Evolutionary conservation across 2,113 vertebrate species (phyloP), one percentile per base, ranked within the genome.

Genomic region (Lepus europaeus): DNA sequence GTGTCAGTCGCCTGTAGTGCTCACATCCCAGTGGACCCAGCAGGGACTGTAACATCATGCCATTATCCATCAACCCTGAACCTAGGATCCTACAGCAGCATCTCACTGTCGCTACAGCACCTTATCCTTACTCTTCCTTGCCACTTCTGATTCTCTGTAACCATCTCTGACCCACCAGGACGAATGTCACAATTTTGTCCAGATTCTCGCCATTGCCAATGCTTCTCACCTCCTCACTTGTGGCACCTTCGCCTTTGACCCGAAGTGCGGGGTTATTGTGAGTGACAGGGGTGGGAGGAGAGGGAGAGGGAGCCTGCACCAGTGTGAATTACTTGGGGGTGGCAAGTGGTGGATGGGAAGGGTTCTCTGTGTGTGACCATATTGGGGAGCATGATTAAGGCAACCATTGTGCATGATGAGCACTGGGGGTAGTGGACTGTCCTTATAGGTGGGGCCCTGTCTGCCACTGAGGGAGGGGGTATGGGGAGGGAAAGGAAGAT

Each of bases 221-320:
- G 97, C 98, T 13, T 98, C 98, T 73, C 98, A 97, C 39, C 97
- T 99, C 97, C 99, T 99, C 45, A 98, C 97, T 93, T 99, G 99
- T 89, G 99, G 99, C 88, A 99, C 99, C 92, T 99, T 99, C 56
- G 99, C 99, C 92, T 99, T 99, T 69, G 98, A 99, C 95, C 99
- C 99, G 17, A 99, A 99, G 96, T 99, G 99, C 97, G 98, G 98
- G 97, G 98, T 98, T 96, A 98, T 99, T 98, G 99, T 99, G 90
- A 98, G 99, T 98, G 97, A 87, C 20, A 11, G 90, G 85, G 78
- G 76, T 64, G 79, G 86, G 74, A 69, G 59, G 93, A 85, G 70
- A 78, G 95, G 93, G 91, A 97, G 88, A 89, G 90, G 89, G 91
- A 63, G 68, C 74, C 74, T 63, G 70, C 27, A 79, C 49, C 77